Evolutionary conservation across 2,888 invertebrate genomes (phyloP).

Genomic region (Meiosimyza platycephala): DNA sequence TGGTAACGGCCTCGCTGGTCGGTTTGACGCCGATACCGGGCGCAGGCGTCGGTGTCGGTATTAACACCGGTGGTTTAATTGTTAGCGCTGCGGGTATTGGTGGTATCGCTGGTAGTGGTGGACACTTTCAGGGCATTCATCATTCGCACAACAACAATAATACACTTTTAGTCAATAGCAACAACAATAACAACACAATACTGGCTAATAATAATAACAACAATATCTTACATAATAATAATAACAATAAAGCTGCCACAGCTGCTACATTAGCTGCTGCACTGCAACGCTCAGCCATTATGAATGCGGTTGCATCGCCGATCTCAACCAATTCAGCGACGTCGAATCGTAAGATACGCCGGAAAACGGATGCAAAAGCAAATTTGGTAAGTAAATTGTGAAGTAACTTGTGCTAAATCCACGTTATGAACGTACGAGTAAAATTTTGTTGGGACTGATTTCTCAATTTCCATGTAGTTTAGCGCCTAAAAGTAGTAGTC

Average conservation of each 20-base stretch:
- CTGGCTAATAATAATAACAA: constrained; percentile 48
- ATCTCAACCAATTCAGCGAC: constrained; percentile 69
- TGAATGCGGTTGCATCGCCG: constrained; percentile 68
- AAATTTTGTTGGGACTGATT: too few relatives aligned
- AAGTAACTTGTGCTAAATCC: neutral
- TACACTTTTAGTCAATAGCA: constrained; percentile 46
- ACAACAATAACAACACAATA: constrained; percentile 44
- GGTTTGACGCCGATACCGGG: constrained; percentile 53
- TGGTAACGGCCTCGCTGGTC: constrained; percentile 49
- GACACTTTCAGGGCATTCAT: constrained; percentile 44
- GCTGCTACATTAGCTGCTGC: constrained; percentile 54
- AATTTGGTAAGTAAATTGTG: constrained; percentile 57
- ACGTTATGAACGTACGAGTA: too few relatives aligned
- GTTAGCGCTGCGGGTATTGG: constrained; percentile 47
- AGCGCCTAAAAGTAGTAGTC: too few relatives aligned
- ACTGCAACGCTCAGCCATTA: constrained; percentile 63
- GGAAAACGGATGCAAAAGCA: constrained; percentile 75
- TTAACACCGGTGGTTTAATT: constrained; percentile 25
- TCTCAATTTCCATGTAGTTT: too few relatives aligned
- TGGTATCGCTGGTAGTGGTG: constrained; percentile 44
- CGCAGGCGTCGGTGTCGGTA: constrained; percentile 42
- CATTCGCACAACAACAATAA: constrained; percentile 50
- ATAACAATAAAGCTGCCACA: constrained; percentile 54
- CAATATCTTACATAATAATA: constrained; percentile 51
- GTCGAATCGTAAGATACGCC: constrained; percentile 76